Evolutionary conservation across 2,797 vertebrate species (phyloP), one percentile per base, ranked within the genome.

Genomic region (Gymnoscopelus braueri): DNA sequence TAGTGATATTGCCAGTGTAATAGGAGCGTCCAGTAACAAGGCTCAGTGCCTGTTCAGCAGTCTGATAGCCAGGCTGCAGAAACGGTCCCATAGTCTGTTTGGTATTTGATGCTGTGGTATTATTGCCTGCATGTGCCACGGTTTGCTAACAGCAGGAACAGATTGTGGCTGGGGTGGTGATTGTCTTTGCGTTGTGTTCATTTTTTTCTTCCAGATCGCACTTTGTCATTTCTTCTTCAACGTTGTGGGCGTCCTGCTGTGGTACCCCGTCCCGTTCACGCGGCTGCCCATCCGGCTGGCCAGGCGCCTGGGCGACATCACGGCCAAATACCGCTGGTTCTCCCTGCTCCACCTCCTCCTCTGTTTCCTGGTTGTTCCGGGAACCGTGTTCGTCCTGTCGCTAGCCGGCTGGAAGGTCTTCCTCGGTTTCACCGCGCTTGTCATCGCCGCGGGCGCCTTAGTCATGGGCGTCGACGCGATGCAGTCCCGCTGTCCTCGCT

Each of bases 151-250:
- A 29, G 26, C 26, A 29, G 1, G 26, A 29, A 29, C 2, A 29
- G 26, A 29, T 29, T 29, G 26, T 29, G 26, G 26, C 26, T 29
- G 2, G 26, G 26, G 26, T 3, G 26, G 26, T 29, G 26, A 29
- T 29, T 29, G 26, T 3, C 26, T 29, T 29, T 29, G 26, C 26
- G 3, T 29, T 32, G 32, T 32, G 32, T 32, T 32, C 5, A 1
- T 0, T 32, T 32, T 4, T 3, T 29, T 68, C 66, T 44, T 61
- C 78, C 88, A 99, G 97, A 96, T 99, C 69, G 95, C 97, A 3
- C 90, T 99, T 74, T 98, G 96, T 74, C 97, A 99, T 75, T 99
- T 99, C 84, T 98, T 99, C 93, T 99, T 99, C 91, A 99, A 98
- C 79, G 80, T 99, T 80, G 94, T 95, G 14, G 97, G 98, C 8